Conservation (phyloP, 2,113 vertebrate genomes). For the Pitta sordida region DNA sequence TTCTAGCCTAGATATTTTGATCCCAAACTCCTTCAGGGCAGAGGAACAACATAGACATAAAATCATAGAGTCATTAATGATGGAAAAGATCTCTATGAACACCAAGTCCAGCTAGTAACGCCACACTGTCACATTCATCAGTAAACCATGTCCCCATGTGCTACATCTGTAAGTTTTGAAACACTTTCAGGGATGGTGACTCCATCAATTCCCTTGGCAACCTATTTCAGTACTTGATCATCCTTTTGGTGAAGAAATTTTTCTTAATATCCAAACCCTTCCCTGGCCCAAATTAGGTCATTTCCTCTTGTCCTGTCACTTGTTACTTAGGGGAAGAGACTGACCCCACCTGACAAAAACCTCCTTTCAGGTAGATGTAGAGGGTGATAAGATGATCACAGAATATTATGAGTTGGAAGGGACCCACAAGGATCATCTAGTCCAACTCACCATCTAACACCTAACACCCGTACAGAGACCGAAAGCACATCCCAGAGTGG, state of each 20-base stretch:
- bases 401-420: no score
- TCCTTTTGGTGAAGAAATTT: neutral
- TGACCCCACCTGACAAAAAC: neutral
- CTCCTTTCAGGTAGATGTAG: neutral
- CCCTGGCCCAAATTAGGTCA: neutral
- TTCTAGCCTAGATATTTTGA: neutral
- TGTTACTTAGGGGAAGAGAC: neutral
- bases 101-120: neutral
- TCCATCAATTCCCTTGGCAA: neutral
- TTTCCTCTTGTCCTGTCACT: neutral
- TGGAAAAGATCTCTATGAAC: neutral
- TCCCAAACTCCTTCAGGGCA: neutral
- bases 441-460: no score
- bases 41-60: neutral
- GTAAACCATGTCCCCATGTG: rapidly evolving
- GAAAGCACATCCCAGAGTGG: no score
- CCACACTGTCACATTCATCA: neutral
- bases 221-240: no score
- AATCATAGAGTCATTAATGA: neutral
- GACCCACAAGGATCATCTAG: no score
- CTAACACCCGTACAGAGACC: no score
- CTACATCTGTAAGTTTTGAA: neutral
- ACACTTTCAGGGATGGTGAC: neutral
- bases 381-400: neutral
- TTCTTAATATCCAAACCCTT: neutral